Evolutionary conservation across 2,888 invertebrate genomes (phyloP).

Genomic region (Idaea aversata): DNA sequence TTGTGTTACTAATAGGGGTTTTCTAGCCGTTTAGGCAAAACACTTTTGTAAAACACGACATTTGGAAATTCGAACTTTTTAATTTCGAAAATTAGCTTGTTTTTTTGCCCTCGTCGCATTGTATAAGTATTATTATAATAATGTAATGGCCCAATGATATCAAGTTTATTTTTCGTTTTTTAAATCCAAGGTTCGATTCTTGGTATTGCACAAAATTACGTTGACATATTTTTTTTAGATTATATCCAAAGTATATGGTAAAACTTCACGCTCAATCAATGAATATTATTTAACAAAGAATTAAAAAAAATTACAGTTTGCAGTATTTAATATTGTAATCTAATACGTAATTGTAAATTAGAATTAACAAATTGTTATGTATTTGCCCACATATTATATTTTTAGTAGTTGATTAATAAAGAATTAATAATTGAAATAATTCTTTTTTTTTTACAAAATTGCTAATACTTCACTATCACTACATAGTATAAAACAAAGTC

Average conservation of each 20-base stretch:
- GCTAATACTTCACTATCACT: background rate
- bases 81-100: too few species aligned
- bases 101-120: too few species aligned
- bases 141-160: background rate
- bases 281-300: too few species aligned
- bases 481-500: too few species aligned
- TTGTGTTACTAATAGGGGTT: too few species aligned
- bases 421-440: slow-evolving; percentile 33
- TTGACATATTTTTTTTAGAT: background rate
- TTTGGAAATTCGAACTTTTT: too few species aligned
- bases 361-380: slow-evolving; percentile 19
- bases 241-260: background rate
- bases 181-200: background rate
- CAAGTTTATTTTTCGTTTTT: background rate
- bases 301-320: background rate
- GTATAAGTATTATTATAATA: too few species aligned
- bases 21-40: too few species aligned
- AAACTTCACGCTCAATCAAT: too few species aligned
- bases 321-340: background rate
- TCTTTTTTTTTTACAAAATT: slow-evolving; percentile 18
- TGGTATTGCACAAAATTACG: background rate
- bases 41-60: too few species aligned
- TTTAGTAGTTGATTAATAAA: slow-evolving; percentile 52
- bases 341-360: background rate
- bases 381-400: slow-evolving; percentile 38